These are phyloP conservation scores for Psittacula echo DNA, from an alignment of 2,797 vertebrate species.

Conservation along the genomic window DNA sequence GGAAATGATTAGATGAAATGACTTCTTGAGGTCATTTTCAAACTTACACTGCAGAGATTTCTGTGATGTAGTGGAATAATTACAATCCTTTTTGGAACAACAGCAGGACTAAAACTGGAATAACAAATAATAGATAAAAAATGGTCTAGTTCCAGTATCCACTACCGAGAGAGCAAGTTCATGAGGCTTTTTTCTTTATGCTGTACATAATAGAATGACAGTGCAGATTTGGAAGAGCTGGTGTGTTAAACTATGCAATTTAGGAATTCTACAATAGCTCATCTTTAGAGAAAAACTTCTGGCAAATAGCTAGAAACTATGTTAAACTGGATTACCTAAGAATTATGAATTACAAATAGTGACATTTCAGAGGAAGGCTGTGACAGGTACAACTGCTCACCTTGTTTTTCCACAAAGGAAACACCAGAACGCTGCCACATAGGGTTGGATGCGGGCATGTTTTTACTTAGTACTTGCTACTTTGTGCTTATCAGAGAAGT, in stretches of 20 bases:
- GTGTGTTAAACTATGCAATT: constrained; percentile 33
- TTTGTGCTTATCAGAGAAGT: not conserved
- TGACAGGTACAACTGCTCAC: constrained; percentile 29
- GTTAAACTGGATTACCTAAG: constrained; percentile 55
- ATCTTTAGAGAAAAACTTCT: constrained; percentile 55
- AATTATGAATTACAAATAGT: constrained; percentile 65
- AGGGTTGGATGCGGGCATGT: not conserved
- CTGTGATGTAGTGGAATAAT: constrained; percentile 8
- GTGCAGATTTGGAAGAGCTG: constrained; percentile 52
- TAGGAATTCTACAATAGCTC: constrained; percentile 47
- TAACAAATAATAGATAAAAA: constrained; percentile 60
- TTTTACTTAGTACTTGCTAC: not conserved
- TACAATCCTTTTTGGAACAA: constrained; percentile 39
- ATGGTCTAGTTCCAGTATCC: not conserved
- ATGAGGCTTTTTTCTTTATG: constrained; percentile 57
- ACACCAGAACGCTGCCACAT: not conserved
- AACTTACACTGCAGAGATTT: not conserved
- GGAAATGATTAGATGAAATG: not conserved
- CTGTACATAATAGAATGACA: constrained; percentile 10
- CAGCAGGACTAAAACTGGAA: constrained; percentile 51
- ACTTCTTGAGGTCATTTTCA: not conserved
- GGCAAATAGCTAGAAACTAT: constrained; percentile 3
- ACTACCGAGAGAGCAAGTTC: constrained; percentile 30
- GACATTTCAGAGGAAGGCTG: constrained; percentile 52
- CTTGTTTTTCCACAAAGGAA: constrained; percentile 31